phyloP scores from a whole-genome alignment of 2,888 invertebrate species.

The Brachypterus glaber region DNA sequence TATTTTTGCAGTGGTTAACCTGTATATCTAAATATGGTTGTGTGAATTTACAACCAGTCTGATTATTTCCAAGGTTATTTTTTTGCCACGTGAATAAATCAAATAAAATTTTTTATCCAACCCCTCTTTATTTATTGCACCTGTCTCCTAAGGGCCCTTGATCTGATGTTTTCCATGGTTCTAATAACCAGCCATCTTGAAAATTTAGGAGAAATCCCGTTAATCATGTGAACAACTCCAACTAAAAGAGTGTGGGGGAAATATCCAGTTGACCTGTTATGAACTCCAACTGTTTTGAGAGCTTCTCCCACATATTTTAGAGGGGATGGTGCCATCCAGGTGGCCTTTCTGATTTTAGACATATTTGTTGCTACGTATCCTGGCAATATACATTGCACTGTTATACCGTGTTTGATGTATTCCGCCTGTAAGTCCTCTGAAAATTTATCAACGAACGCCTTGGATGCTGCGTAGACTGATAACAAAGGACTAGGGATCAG shows the following conservation, averaged over 20 bases:
- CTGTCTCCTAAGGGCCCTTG: constrained; percentile 45
- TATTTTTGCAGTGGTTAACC: too few relatives aligned
- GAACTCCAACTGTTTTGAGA: constrained; percentile 59
- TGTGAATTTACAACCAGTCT: too few relatives aligned
- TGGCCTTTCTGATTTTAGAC: constrained; percentile 67
- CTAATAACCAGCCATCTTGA: constrained; percentile 54
- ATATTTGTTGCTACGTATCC: constrained; percentile 89
- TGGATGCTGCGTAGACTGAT: constrained; percentile 79
- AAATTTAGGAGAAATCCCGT: constrained; percentile 45
- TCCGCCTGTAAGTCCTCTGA: constrained; percentile 67
- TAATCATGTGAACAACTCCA: constrained; percentile 41
- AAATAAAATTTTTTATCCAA: too few relatives aligned
- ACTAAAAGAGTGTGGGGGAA: constrained; percentile 58
- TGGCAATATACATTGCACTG: constrained; percentile 73
- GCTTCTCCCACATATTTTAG: constrained; percentile 63
- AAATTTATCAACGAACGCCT: constrained; percentile 78
- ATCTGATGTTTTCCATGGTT: constrained; percentile 56
- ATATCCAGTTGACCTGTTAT: constrained; percentile 64
- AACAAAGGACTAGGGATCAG: constrained; percentile 73
- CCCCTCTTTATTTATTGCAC: too few relatives aligned
- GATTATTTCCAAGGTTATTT: too few relatives aligned
- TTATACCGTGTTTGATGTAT: constrained; percentile 61
- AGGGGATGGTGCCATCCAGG: constrained; percentile 67
- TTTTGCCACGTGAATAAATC: too few relatives aligned
- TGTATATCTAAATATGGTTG: too few relatives aligned